Conservation (phyloP, 2,113 vertebrate genomes). For the Pampusana beccarii region DNA sequence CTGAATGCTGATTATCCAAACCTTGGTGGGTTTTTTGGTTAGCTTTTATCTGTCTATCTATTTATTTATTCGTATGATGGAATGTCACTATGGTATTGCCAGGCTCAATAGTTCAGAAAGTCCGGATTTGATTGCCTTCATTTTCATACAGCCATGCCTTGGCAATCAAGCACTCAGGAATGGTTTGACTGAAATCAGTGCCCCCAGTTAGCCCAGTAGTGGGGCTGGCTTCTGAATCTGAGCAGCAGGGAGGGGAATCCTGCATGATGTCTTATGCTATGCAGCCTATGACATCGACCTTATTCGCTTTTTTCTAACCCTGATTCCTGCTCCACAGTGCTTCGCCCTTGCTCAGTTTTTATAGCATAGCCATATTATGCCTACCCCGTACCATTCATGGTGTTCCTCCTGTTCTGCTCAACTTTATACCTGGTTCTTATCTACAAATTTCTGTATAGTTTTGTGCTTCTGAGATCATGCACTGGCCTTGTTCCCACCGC, state of each 20-base stretch:
- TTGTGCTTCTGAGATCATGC: neutral
- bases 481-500: neutral
- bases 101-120: neutral
- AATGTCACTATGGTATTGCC: neutral
- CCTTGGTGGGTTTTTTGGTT: neutral
- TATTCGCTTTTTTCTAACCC: neutral
- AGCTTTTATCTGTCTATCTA: too few species aligned
- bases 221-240: neutral
- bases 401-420: accelerated
- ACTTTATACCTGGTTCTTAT: neutral
- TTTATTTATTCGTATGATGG: neutral
- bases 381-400: neutral
- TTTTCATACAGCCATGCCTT: neutral
- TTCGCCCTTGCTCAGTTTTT: neutral
- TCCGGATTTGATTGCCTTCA: neutral
- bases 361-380: neutral
- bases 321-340: neutral
- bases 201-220: neutral
- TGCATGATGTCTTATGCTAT: accelerated
- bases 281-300: neutral
- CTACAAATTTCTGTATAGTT: neutral
- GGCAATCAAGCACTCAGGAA: neutral
- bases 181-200: neutral
- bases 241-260: neutral
- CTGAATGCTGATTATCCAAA: neutral